Evolutionary conservation across 2,888 invertebrate genomes (phyloP).

Genomic region (Autographa gamma): DNA sequence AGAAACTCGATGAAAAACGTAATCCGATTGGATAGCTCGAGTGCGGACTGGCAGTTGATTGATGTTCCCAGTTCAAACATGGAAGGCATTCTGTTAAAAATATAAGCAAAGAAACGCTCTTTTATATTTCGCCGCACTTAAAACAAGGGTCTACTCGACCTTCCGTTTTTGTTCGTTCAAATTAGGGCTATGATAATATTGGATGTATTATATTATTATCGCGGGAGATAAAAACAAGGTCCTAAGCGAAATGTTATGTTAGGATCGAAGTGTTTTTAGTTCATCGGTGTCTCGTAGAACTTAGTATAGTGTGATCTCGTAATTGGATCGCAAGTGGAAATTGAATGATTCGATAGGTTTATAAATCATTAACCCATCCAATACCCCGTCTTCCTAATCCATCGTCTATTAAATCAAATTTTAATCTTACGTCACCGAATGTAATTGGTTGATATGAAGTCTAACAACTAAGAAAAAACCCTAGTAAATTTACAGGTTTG

Average conservation of each 20-base stretch:
- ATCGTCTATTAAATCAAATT: no score
- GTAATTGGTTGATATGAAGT: no score
- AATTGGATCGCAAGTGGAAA: no score
- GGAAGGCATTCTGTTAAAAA: constrained; percentile 9
- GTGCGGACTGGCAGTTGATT: constrained; percentile 42
- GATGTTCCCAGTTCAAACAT: constrained; percentile 32
- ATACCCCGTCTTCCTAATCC: no score
- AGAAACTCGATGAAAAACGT: constrained; percentile 50
- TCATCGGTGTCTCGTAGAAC: background rate
- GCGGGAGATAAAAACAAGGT: background rate
- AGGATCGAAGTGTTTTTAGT: background rate
- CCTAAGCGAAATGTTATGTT: background rate
- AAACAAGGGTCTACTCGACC: background rate
- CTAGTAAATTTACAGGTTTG: no score
- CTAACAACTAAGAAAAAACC: no score
- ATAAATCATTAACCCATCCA: background rate
- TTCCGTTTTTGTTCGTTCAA: background rate
- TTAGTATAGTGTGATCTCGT: no score
- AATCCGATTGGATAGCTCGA: constrained; percentile 54
- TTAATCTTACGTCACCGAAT: no score
- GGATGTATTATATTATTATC: background rate
- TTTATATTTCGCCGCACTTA: background rate
- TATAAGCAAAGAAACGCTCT: constrained; percentile 7
- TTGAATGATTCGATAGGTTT: background rate
- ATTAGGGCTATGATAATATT: constrained; percentile 2